Percentiles rank a stretch among this genome's conserved stretches.
Conservation (phyloP, 30 jellyfish, hydroid and myxozoan genomes). For the Aurelia aurita region DNA sequence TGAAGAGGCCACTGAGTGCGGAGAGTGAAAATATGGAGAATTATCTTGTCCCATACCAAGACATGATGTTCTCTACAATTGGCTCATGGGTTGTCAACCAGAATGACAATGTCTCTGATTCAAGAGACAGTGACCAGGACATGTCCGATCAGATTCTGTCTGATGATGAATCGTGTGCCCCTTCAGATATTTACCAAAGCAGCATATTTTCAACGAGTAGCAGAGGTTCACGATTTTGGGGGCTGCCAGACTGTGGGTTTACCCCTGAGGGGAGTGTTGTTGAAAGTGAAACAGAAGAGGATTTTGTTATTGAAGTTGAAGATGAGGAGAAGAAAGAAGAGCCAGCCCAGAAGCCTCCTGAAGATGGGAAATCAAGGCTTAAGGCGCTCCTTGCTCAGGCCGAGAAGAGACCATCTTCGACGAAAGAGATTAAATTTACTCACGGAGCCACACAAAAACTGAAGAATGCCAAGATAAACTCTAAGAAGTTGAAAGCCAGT, state of each 20-base stretch:
- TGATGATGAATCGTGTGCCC: conserved; percentile 53
- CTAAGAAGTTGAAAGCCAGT: conserved; percentile 1
- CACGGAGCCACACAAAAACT: conserved; percentile 46
- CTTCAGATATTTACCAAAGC: conserved; percentile 69
- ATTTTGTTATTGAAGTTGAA: background rate
- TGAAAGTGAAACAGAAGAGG: conserved; percentile 3
- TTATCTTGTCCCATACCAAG: conserved; percentile 75
- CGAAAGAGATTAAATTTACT: conserved; percentile 11
- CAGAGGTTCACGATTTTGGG: conserved; percentile 32
- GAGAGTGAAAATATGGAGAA: conserved; percentile 64
- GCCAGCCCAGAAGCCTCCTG: background rate
- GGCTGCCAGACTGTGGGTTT: conserved; percentile 54
- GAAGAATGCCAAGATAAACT: conserved; percentile 52
- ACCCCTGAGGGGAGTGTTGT: conserved; percentile 51
- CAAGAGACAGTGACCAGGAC: background rate
- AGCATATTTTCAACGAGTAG: conserved; percentile 31
- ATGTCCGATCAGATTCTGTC: conserved; percentile 15
- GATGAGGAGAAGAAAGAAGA: background rate
- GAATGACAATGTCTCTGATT: background rate
- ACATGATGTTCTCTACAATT: conserved; percentile 49
- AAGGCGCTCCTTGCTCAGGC: conserved; percentile 27
- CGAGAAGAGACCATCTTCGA: background rate
- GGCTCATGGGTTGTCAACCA: conserved; percentile 70
- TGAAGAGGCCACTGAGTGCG: conserved; percentile 40
- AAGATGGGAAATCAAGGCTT: conserved; percentile 25